Evolutionary conservation across 2,797 vertebrate genomes (phyloP), one percentile per base, ranked within the genome.

Genomic region (Varecia variegata): DNA sequence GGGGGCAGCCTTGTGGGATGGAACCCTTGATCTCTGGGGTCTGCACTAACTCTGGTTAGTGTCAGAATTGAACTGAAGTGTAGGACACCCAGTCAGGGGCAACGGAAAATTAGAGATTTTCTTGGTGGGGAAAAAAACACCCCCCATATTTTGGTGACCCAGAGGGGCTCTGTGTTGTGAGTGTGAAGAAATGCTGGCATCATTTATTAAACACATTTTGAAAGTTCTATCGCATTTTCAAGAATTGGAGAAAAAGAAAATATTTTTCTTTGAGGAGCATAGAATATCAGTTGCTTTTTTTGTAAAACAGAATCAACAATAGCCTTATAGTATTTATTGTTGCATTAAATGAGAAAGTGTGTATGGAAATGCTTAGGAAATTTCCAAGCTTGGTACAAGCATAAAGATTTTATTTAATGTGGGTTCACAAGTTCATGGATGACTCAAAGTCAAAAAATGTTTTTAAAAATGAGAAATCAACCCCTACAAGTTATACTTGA

Each of bases 351-450:
- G n/a, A 73, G 30, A 93, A 85, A 93, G 77, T 47, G 3, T 60
- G 4, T 74, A 81, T 58, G 40, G 20, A 91, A 91, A 71, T 56
- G 38, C 47, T 90, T 58, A 56, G 43, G 52, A 82, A 70, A 70
- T 95, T 76, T 74, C 23, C 56, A 95, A 96, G 71, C 4, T 82
- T 76, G 4, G 17, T 88, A 71, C 25, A 90, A 73, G 60, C 58
- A 70, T 13, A 40, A 84, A 71, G 71, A 90, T 92, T 58, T 74
- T 93, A 70, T 56, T 8, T 83, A 81, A 83, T 18, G 1, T 77
- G 45, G 30, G 43, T 95, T 92, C 73, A 94, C 43, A 91, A 88
- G 73, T 77, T 96, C 71, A 52, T 81, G 71, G 18, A n/a, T 77
- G 9, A 88, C 27, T 71, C 35, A 92, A 83, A 94, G 32, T 90